phyloP scores from a whole-genome alignment of 1,140 invertebrate species.

The Nylanderia fulva region DNA sequence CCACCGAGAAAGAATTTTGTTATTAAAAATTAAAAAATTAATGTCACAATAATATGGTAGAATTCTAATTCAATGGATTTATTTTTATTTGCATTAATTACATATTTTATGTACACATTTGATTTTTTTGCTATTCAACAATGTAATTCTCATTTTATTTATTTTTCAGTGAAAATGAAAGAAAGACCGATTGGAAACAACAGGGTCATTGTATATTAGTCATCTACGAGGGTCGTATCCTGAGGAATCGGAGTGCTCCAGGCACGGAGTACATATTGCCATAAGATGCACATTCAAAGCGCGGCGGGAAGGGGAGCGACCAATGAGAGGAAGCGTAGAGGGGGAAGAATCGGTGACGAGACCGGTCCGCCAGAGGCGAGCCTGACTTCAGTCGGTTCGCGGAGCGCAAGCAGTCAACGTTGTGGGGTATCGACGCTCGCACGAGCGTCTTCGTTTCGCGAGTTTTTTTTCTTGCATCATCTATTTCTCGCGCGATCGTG shows the following conservation, averaged over 20 bases:
- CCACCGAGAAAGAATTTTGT: too few relatives aligned
- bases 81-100: too few relatives aligned
- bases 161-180: neutral
- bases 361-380: constrained; percentile 46
- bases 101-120: too few relatives aligned
- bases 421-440: neutral
- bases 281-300: neutral
- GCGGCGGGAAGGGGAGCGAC: neutral
- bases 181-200: neutral
- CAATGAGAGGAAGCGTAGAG: neutral
- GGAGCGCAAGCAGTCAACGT: constrained; percentile 77
- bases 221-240: neutral
- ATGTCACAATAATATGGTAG: too few relatives aligned
- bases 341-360: neutral
- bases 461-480: neutral
- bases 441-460: neutral
- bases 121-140: too few relatives aligned
- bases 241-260: neutral
- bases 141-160: neutral
- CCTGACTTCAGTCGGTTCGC: constrained; percentile 76
- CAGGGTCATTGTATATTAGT: neutral
- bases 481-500: neutral
- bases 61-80: too few relatives aligned
- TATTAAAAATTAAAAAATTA: too few relatives aligned
- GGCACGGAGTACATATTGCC: neutral